These are phyloP conservation scores for Neodiprion pinetum DNA, from an alignment of 1,140 invertebrate species.

Conservation along the genomic window DNA sequence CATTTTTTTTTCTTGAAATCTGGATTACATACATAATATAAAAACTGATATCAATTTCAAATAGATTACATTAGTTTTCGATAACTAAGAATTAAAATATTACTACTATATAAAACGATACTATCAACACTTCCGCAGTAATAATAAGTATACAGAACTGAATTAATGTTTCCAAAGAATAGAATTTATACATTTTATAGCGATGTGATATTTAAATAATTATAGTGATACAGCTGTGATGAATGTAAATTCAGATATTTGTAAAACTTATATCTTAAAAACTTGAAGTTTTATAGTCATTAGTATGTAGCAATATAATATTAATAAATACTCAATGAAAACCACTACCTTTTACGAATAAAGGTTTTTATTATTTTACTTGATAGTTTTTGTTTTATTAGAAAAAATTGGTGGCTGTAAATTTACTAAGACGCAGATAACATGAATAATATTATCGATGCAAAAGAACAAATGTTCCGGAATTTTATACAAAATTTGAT, in stretches of 20 bases:
- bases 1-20: neutral
- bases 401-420: no score
- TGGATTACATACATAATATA: neutral
- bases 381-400: no score
- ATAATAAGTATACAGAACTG: neutral
- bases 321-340: no score
- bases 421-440: no score
- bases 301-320: no score
- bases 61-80: neutral
- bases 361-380: no score
- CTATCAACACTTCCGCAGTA: slow-evolving; percentile 5
- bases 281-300: no score
- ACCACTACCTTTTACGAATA: no score
- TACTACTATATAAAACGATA: neutral
- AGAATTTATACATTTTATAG: neutral
- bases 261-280: no score
- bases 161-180: neutral
- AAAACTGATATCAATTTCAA: slow-evolving; percentile 1
- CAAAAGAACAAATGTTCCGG: no score
- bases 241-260: neutral
- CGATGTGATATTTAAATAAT: neutral
- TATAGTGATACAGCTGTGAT: neutral
- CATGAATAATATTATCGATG: no score
- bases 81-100: neutral
- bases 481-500: no score